Percentiles rank a stretch among this genome's conserved stretches.
These are phyloP conservation scores for Stenopsyche tienmushanensis DNA, from an alignment of 1,140 invertebrate species.

Conservation along the genomic window DNA sequence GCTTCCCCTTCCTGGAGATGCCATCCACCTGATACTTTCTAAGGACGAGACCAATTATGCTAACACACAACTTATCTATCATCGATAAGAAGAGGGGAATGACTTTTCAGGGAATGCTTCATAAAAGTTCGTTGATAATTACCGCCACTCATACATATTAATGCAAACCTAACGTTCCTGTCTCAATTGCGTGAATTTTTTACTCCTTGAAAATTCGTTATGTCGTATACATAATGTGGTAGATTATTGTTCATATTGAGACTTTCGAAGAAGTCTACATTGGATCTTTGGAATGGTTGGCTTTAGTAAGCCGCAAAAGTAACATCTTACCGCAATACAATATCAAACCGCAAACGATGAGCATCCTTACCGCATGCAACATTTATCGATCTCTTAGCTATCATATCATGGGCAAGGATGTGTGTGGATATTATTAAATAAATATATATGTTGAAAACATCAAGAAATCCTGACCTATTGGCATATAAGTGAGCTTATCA, in stretches of 20 bases:
- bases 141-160: not conserved
- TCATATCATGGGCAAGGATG: too few species aligned
- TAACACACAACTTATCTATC: constrained; percentile 19
- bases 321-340: too few species aligned
- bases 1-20: not conserved
- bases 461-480: constrained; percentile 20
- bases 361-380: too few species aligned
- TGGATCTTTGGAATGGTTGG: too few species aligned
- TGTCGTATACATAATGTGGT: too few species aligned
- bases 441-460: not conserved
- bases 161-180: not conserved
- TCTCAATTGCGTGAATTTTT: not conserved
- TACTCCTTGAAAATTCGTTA: too few species aligned
- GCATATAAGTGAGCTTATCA: constrained; percentile 29
- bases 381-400: too few species aligned
- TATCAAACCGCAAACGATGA: too few species aligned
- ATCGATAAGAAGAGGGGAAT: constrained; percentile 21
- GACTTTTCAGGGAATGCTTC: constrained; percentile 10
- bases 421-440: not conserved
- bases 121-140: constrained; percentile 14
- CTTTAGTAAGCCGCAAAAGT: too few species aligned
- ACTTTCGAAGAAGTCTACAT: too few species aligned
- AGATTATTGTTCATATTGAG: too few species aligned
- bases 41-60: constrained; percentile 16
- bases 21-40: not conserved